Percentiles rank a stretch among this genome's conserved stretches.
These are phyloP conservation scores for Gambelia wislizenii DNA, from an alignment of 2,797 vertebrate species.

Conservation along the genomic window DNA sequence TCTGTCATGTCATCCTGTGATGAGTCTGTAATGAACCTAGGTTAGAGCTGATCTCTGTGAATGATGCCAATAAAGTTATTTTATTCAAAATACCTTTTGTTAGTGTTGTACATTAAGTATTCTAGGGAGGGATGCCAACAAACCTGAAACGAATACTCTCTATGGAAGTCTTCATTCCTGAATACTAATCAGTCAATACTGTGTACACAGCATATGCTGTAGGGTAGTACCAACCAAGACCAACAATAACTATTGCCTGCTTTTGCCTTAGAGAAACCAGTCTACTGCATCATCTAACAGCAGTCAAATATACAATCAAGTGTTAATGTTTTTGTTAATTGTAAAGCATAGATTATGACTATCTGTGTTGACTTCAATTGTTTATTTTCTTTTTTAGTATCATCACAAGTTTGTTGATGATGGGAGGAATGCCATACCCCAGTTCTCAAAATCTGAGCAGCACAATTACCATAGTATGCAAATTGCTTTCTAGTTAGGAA, in stretches of 20 bases:
- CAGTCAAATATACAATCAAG: not conserved
- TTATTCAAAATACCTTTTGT: slow-evolving; percentile 52
- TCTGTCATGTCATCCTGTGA: slow-evolving; percentile 48
- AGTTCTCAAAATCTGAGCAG: not conserved
- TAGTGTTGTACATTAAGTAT: slow-evolving; percentile 43
- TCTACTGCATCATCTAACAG: not conserved
- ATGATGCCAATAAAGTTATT: slow-evolving; percentile 60
- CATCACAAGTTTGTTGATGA: not conserved
- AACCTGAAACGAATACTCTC: slow-evolving; percentile 50
- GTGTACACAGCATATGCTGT: not conserved
- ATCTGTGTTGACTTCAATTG: not conserved
- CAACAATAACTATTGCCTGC: not conserved
- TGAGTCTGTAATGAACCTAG: slow-evolving; percentile 55
- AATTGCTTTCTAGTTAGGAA: slow-evolving; percentile 1
- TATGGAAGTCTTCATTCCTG: slow-evolving; percentile 54
- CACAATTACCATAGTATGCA: not conserved
- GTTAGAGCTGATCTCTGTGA: slow-evolving; percentile 36
- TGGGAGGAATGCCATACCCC: not conserved
- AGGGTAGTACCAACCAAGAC: slow-evolving; percentile 3
- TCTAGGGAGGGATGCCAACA: slow-evolving; percentile 38
- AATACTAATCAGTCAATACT: slow-evolving; percentile 5
- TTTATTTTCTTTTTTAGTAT: not conserved
- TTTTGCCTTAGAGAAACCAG: slow-evolving; percentile 24
- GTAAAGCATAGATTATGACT: not conserved
- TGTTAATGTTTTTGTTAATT: not conserved